A percentile compares a stretch with the other conserved stretches of the same genome.
Conservation (phyloP, 2,888 invertebrate species). For the Liodrosophila aerea region DNA sequence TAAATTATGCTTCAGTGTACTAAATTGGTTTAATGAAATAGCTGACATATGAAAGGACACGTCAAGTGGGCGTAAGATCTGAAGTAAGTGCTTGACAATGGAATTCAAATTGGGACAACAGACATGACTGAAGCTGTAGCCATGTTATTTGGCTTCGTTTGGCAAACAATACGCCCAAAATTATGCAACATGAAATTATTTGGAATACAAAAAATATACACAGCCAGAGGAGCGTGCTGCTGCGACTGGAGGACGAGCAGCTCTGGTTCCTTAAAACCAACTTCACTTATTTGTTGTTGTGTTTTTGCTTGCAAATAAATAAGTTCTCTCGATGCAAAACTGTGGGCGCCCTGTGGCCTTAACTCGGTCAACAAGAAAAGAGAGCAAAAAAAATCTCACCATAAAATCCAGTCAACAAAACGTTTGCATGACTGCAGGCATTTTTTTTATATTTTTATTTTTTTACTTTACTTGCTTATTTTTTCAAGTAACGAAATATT, state of each 20-base stretch:
- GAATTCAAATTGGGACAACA: conserved; percentile 18
- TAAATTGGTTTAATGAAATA: conserved; percentile 60
- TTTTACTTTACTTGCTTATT: conserved; percentile 9
- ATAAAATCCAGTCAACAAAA: conserved; percentile 39
- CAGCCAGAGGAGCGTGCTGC: conserved; percentile 1
- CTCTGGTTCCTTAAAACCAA: conserved; percentile 12
- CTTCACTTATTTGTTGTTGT: conserved; percentile 7
- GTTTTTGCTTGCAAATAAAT: conserved; percentile 41
- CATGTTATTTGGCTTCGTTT: conserved; percentile 32
- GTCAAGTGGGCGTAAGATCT: conserved; percentile 18
- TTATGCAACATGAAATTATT: conserved; percentile 42
- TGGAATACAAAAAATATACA: conserved; percentile 26
- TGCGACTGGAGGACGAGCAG: conserved; percentile 18
- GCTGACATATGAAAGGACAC: conserved; percentile 20
- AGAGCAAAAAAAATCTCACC: conserved; percentile 28
- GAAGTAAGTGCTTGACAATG: conserved; percentile 12
- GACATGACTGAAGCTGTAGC: background rate
- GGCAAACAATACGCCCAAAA: conserved; percentile 32
- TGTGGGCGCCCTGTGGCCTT: conserved; percentile 26
- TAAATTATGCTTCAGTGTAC: too few relatives aligned
- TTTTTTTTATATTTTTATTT: conserved; percentile 2
- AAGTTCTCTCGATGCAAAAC: conserved; percentile 40
- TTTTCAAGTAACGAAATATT: conserved; percentile 21
- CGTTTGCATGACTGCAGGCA: conserved; percentile 54
- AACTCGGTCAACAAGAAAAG: conserved; percentile 46